Conservation (phyloP, 2,113 vertebrate genomes). For the Plestiodon gilberti region DNA sequence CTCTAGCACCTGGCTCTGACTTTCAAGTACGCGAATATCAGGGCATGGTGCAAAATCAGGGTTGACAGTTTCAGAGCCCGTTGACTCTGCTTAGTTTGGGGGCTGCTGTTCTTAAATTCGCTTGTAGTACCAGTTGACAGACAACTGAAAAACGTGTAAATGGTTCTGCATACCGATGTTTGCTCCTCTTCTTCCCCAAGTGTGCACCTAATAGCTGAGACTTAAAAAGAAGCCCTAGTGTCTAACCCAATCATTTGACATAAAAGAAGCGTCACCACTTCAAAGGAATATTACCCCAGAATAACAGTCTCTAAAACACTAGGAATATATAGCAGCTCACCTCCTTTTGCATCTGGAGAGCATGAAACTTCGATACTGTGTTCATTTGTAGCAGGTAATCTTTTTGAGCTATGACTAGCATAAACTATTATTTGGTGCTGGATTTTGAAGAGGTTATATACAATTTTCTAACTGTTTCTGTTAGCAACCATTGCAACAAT, state of each 20-base stretch:
- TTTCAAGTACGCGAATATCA: not conserved
- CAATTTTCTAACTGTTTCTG: slow-evolving; percentile 22
- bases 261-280: not conserved
- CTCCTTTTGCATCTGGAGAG: slow-evolving; percentile 28
- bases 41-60: not conserved
- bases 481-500: not conserved
- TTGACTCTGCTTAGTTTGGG: not conserved
- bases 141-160: not conserved
- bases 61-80: not conserved
- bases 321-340: not conserved
- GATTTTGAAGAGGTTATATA: not conserved
- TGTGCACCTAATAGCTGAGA: not conserved
- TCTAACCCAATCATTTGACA: not conserved
- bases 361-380: not conserved
- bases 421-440: slow-evolving; percentile 11
- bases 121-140: not conserved
- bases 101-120: not conserved
- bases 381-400: slow-evolving; percentile 19
- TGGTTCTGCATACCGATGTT: not conserved
- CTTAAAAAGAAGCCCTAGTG: not conserved
- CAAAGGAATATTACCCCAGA: slow-evolving; percentile 11
- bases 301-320: slow-evolving; percentile 7
- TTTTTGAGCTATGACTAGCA: slow-evolving; percentile 25
- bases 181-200: not conserved
- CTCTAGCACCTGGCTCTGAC: not conserved